A percentile compares a stretch with the other conserved stretches of the same genome.
These are phyloP conservation scores for Notodonta ziczac DNA, from an alignment of 2,888 invertebrate species.

Conservation along the genomic window DNA sequence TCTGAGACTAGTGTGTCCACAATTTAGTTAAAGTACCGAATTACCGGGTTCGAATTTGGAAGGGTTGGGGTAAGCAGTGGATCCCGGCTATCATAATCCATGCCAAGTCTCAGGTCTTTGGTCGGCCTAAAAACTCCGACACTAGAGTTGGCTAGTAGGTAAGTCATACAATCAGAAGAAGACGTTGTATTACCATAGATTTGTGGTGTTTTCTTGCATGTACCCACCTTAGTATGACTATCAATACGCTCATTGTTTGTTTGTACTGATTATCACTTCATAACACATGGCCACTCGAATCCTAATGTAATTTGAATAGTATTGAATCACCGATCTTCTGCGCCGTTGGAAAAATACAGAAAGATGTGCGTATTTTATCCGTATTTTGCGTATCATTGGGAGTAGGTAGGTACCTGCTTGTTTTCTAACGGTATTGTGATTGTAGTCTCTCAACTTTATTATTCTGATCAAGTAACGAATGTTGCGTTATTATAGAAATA, in stretches of 20 bases:
- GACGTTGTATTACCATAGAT: too few relatives aligned
- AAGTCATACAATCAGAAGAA: too few relatives aligned
- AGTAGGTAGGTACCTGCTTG: too few relatives aligned
- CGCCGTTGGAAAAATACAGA: slow-evolving; percentile 2
- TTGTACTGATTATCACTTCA: not conserved
- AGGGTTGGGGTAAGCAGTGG: too few relatives aligned
- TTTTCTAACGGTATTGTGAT: not conserved
- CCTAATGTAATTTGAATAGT: not conserved
- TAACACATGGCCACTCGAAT: not conserved
- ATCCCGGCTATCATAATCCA: too few relatives aligned
- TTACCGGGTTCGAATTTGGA: not conserved
- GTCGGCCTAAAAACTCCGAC: too few relatives aligned
- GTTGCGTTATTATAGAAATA: not conserved
- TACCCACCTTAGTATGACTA: too few relatives aligned
- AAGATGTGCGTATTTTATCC: not conserved
- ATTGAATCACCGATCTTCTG: slow-evolving; percentile 1
- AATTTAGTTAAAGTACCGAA: not conserved
- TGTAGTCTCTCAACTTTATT: not conserved
- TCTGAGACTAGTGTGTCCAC: not conserved
- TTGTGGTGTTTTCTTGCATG: too few relatives aligned
- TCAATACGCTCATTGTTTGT: not conserved
- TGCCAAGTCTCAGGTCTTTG: too few relatives aligned
- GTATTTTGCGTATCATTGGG: not conserved
- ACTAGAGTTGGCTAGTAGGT: too few relatives aligned
- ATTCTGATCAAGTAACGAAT: not conserved